phyloP scores from a whole-genome alignment of 2,888 invertebrate species.

The Pristionchus maxplancki region DNA sequence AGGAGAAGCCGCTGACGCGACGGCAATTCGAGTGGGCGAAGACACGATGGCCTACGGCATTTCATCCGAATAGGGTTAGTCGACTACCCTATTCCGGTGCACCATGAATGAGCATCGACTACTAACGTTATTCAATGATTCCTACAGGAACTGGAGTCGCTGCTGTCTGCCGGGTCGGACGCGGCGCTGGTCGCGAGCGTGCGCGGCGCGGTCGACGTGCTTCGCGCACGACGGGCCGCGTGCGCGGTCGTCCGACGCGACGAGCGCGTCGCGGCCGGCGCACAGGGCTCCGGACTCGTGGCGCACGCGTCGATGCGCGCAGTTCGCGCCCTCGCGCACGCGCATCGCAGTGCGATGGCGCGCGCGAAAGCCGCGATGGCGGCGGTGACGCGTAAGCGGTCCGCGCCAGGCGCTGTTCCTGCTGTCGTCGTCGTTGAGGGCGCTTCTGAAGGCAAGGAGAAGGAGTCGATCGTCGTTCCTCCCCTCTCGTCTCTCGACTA shows the following conservation, averaged over 20 bases:
- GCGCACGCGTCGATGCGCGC: slow-evolving; percentile 40
- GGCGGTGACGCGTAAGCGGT: slow-evolving; percentile 30
- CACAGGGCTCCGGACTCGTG: not conserved
- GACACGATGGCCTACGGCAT: slow-evolving; percentile 25
- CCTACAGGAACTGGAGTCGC: slow-evolving; percentile 15
- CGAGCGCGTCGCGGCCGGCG: not conserved
- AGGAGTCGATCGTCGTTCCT: not conserved
- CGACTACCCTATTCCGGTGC: not conserved
- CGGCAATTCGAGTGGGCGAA: slow-evolving; percentile 52
- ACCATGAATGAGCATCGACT: not conserved
- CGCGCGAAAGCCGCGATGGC: slow-evolving; percentile 15
- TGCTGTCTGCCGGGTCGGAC: not conserved
- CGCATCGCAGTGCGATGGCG: not conserved
- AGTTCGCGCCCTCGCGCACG: slow-evolving; percentile 2
- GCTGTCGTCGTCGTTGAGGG: not conserved
- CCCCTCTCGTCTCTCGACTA: slow-evolving; percentile 51
- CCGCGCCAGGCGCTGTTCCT: not conserved
- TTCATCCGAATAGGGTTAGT: slow-evolving; percentile 48
- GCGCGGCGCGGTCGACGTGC: not conserved
- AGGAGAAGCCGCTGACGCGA: slow-evolving; percentile 34
- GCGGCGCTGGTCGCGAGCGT: not conserved
- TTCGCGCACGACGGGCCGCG: not conserved
- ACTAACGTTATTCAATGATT: not conserved
- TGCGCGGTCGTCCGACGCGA: slow-evolving; percentile 41
- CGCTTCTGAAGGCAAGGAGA: not conserved